Evolutionary conservation across 2,888 invertebrate genomes (phyloP), one percentile per base, ranked within the genome.

Genomic region (Elegia similella): DNA sequence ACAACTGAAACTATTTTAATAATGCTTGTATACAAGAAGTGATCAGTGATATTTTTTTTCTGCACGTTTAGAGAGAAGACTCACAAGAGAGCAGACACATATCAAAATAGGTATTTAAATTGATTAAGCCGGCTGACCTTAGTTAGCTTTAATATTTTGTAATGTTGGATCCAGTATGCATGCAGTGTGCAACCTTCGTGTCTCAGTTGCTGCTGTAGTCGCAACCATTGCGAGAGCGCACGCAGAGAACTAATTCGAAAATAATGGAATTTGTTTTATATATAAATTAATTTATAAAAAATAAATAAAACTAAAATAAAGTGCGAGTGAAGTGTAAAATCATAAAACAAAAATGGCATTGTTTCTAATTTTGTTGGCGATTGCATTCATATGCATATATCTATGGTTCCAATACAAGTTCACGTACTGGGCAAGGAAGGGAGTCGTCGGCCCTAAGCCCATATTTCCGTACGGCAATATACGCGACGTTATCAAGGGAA

Each of bases 391-490:
- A 56, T 66, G 84, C 42, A 65, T 70, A 42, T 75, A 76, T 50
- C 46, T 81, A 57, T 86, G 84, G 84, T 86, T 86, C 69, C 83
- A 81, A 70, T 82, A 88, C 61, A 86, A 91, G 59, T 92, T 88
- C 67, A 81, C 76, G 0, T 94, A 94, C 69, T 95, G 95, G 95
- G 79, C 88, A 42, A 88, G 86, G 53, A 88, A 83, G 67, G 92
- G 93, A 8, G 92, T 95, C 6, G 80, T 84, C 0, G 92, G 92
- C 34, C 91, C 93, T 0, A 75, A 85, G n/a, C 93, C 94, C 0
- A 73, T 73, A n/a, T 93, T 95, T 61, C 93, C 94, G 0, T 94
- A 94, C 66, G 95, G 95, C 0, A 93, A 94, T 60, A 82, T 95
- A 64, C 82, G 82, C 42, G 81, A 88, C 23, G 92, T 94, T 7